These are phyloP conservation scores for Luperina nickerlii DNA, from an alignment of 2,888 invertebrate genomes.

Conservation along the genomic window DNA sequence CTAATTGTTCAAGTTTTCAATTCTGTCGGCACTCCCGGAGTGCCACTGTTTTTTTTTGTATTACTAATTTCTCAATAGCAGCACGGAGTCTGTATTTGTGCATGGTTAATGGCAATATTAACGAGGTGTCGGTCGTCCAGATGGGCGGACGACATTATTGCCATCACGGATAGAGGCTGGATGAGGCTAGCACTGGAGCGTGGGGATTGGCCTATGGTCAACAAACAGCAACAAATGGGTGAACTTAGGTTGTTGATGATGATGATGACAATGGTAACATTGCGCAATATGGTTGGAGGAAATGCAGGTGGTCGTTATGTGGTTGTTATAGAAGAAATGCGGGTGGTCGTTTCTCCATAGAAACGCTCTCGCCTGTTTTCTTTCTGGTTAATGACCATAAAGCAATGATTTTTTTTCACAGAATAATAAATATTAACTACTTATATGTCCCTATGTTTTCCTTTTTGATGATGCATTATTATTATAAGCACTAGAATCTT, in stretches of 20 bases:
- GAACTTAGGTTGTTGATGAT: not conserved
- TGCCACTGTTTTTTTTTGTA: not conserved
- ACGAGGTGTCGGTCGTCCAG: not conserved
- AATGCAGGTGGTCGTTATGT: too few relatives aligned
- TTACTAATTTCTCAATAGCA: not conserved
- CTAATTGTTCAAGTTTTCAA: too few relatives aligned
- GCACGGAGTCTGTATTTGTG: not conserved
- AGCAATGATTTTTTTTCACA: too few relatives aligned
- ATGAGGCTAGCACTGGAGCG: not conserved
- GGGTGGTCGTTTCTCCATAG: too few relatives aligned
- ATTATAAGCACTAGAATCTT: too few relatives aligned
- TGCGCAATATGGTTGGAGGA: not conserved
- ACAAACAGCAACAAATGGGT: not conserved
- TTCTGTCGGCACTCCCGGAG: too few relatives aligned
- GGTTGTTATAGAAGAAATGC: too few relatives aligned
- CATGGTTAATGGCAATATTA: not conserved
- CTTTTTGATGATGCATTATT: too few relatives aligned
- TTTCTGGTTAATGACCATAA: too few relatives aligned
- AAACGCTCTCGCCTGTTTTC: too few relatives aligned
- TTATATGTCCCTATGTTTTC: too few relatives aligned
- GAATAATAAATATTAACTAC: too few relatives aligned
- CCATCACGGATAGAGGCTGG: not conserved
- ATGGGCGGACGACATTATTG: not conserved
- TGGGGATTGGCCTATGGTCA: not conserved
- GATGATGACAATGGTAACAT: not conserved